Evolutionary conservation across 2,888 invertebrate genomes (phyloP), one percentile per base, ranked within the genome.

Genomic region (Synergus gifuensis): DNA sequence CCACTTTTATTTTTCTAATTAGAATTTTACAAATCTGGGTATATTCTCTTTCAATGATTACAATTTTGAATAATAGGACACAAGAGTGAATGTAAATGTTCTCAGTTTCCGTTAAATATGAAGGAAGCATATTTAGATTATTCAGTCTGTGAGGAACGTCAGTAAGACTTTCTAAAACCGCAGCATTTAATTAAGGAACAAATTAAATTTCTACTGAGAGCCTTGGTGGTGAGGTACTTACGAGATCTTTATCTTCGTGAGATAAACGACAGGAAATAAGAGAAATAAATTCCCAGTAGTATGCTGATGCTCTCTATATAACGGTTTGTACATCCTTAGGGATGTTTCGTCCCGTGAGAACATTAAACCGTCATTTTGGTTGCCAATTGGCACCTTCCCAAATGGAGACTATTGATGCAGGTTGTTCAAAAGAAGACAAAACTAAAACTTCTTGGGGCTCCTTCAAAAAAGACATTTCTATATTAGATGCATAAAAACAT

Each of bases 171-270:
- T 63, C 63, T 63, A 28, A 63, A 63, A 40, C 63, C 63, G 63
- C 40, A 63, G 40, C 63, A 40, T 63, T 63, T 40, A 63, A 63
- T 63, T 63, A 69, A 69, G 46, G 69, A 69, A 49, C 4, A 28
- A 69, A 69, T 49, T 69, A 69, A 69, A 40, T 73, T 73, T 73
- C 36, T 54, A n/a, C n/a, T 73, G 16, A 36, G 28, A 73, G 36
- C 36, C 28, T 36, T 16, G 54, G 16, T 73, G 28, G 73, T 73
- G 49, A 54, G 46, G 16, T 49, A 69, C 46, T 69, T 49, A 49
- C 46, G 28, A 46, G 54, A 73, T 73, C n/a, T 36, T 54, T 73
- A 73, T 73, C 54, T 73, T 54, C 12, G 11, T 11, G 54, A 73
- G 54, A 36, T 73, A 36, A 73, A 54, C 73, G 28, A 54, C 49